Conservation (phyloP, 2,888 invertebrate genomes). For the Doris montereyensis region DNA sequence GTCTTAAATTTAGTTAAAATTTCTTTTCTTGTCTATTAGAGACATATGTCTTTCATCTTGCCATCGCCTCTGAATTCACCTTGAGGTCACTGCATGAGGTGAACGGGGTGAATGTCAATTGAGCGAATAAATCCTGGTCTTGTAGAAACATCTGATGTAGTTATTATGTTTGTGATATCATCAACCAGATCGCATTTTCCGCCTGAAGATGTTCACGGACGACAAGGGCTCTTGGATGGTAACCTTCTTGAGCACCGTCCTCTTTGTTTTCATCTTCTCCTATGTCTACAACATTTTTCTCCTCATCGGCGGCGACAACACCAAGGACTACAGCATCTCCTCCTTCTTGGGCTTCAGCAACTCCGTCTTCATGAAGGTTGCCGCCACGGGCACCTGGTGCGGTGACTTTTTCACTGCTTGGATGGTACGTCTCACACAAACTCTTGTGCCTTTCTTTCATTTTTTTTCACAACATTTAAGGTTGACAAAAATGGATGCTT, state of each 20-base stretch:
- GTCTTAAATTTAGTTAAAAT: no score
- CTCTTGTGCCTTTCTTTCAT: no score
- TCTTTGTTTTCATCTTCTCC: conserved; percentile 74
- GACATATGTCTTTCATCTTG: no score
- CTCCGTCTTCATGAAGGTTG: conserved; percentile 75
- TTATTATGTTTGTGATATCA: no score
- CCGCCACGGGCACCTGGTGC: conserved; percentile 76
- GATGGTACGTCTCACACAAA: conserved; percentile 69
- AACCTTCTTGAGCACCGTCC: conserved; percentile 74
- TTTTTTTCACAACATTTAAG: no score
- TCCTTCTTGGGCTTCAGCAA: conserved; percentile 74
- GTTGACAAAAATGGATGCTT: no score
- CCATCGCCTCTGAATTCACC: no score
- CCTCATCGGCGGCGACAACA: conserved; percentile 65
- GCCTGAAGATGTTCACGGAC: conserved; percentile 75
- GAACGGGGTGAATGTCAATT: no score
- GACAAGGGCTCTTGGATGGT: conserved; percentile 76
- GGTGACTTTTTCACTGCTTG: conserved; percentile 76
- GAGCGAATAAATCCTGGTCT: no score
- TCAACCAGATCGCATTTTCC: conserved; percentile 68
- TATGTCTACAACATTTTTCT: conserved; percentile 74
- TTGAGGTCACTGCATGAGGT: no score
- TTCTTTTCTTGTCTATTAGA: no score
- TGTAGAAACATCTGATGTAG: no score
- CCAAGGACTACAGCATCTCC: conserved; percentile 73